Evolutionary conservation across 2,888 invertebrate genomes (phyloP).

Genomic region (Nycteola revayana): DNA sequence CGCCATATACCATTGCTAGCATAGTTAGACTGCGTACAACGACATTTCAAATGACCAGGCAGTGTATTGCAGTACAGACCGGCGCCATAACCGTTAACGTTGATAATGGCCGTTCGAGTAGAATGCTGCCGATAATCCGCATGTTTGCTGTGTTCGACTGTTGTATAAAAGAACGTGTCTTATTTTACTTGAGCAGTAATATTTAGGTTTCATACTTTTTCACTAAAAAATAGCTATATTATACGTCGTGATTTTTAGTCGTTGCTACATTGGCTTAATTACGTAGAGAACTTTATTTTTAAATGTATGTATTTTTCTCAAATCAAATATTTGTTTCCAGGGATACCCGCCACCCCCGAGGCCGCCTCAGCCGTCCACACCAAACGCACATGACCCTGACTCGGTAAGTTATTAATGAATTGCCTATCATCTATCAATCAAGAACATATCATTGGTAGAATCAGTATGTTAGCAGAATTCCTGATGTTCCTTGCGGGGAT

Average conservation of each 20-base stretch:
- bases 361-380: conserved; percentile 88
- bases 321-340: conserved; percentile 67
- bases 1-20: conserved; percentile 12
- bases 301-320: too few relatives aligned
- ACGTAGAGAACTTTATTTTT: too few relatives aligned
- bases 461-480: too few relatives aligned
- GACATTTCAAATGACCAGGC: conserved; percentile 11
- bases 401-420: conserved; percentile 81
- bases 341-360: conserved; percentile 87
- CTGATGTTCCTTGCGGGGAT: too few relatives aligned
- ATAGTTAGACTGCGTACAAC: conserved; percentile 7
- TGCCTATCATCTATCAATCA: conserved; percentile 16
- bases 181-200: too few relatives aligned
- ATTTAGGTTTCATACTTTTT: too few relatives aligned
- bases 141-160: too few relatives aligned
- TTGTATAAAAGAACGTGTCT: too few relatives aligned
- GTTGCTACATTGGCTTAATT: too few relatives aligned
- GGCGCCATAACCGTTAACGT: conserved; percentile 13
- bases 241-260: too few relatives aligned
- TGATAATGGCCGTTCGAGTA: conserved; percentile 13
- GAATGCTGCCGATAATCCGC: conserved; percentile 12
- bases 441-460: conserved; percentile 15
- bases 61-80: conserved; percentile 10
- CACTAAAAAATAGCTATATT: too few relatives aligned
- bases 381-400: conserved; percentile 89